Conservation (phyloP, 1,140 invertebrate genomes). For the Drosophila pachea region DNA sequence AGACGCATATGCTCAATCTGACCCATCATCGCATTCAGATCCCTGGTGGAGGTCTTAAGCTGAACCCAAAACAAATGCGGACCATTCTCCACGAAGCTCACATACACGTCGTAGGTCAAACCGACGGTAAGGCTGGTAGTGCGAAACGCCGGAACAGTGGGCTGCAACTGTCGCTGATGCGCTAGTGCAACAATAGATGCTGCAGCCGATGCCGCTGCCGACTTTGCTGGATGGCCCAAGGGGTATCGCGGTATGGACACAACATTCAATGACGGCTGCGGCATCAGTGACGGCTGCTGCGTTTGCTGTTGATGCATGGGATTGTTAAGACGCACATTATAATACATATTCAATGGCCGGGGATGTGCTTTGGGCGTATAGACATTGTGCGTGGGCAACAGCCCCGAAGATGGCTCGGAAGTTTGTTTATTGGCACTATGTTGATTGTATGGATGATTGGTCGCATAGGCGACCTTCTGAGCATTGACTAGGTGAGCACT, state of each 20-base stretch:
- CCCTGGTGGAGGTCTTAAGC: conserved; percentile 81
- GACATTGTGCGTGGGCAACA: conserved; percentile 45
- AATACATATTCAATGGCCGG: conserved; percentile 54
- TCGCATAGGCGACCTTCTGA: conserved; percentile 40
- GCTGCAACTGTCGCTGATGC: conserved; percentile 22
- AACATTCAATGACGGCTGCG: conserved; percentile 32
- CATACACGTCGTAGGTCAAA: conserved; percentile 82
- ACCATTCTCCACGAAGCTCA: conserved; percentile 88
- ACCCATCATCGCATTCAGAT: conserved; percentile 84
- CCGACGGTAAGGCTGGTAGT: conserved; percentile 81
- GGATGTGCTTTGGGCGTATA: conserved; percentile 48
- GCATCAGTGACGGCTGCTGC: background rate
- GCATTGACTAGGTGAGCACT: conserved; percentile 45
- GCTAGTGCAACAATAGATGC: conserved; percentile 2
- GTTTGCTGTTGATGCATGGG: conserved; percentile 27
- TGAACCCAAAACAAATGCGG: conserved; percentile 87
- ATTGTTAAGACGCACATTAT: conserved; percentile 63
- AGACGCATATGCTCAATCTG: conserved; percentile 83
- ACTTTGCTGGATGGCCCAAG: conserved; percentile 23
- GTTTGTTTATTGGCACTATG: conserved; percentile 58
- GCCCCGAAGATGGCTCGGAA: conserved; percentile 23
- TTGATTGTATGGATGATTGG: conserved; percentile 39
- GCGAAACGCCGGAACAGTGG: conserved; percentile 76
- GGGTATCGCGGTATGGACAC: conserved; percentile 54
- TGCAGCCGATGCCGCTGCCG: conserved; percentile 1